phyloP scores from a whole-genome alignment of 30 jellyfish, hydroid and myxozoan species.

The Pseudorhiza aurosa region DNA sequence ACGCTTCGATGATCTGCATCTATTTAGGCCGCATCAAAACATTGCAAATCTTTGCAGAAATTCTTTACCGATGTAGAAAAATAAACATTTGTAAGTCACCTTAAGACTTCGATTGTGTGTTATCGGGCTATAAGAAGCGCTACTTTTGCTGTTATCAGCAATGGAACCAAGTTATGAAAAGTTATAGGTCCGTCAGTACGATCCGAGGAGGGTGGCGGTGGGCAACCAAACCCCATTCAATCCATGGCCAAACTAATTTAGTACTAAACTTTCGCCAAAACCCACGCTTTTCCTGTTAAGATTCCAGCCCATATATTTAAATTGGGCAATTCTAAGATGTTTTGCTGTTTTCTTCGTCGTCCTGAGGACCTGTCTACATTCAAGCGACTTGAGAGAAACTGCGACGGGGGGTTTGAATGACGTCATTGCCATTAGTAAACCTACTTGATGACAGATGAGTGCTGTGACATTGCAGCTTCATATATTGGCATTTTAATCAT shows the following conservation, averaged over 20 bases:
- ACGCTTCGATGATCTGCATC: constrained; percentile 41
- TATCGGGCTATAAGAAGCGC: neutral
- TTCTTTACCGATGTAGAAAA: constrained; percentile 8
- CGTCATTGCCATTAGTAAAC: constrained; percentile 1
- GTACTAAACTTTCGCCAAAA: too few species aligned
- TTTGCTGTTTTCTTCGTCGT: neutral
- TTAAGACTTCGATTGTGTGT: neutral
- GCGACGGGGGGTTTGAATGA: constrained; percentile 7
- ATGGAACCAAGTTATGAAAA: too few species aligned
- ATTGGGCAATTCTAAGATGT: too few species aligned
- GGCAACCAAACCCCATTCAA: too few species aligned
- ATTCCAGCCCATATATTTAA: neutral
- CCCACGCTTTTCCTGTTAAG: too few species aligned
- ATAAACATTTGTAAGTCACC: constrained; percentile 1
- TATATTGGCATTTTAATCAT: too few species aligned
- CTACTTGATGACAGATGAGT: too few species aligned
- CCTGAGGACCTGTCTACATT: neutral
- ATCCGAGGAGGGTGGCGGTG: constrained; percentile 7
- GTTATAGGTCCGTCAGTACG: too few species aligned
- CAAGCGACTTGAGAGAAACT: neutral
- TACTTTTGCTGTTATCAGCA: constrained; percentile 9
- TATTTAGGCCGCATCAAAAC: constrained; percentile 34
- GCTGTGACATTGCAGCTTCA: too few species aligned
- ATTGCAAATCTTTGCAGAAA: constrained; percentile 6
- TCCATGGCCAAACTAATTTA: too few species aligned